Conservation (phyloP, 53 echinoderm and acorn worm genomes). For the Luidia sarsii region DNA sequence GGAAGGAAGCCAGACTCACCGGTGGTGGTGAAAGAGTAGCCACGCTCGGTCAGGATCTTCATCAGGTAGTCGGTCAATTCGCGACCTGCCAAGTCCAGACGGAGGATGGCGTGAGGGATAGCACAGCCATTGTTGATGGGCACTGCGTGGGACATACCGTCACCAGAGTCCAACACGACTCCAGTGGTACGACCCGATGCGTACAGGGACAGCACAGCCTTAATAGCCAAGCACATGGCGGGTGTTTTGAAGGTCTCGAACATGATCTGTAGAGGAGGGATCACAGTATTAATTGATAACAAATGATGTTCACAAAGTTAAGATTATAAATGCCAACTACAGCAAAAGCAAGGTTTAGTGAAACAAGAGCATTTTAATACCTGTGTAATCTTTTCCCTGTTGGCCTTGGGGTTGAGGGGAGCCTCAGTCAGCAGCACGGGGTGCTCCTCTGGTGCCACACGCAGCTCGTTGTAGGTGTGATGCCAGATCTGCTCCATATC, state of each 20-base stretch:
- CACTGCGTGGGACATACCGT: constrained; percentile 82
- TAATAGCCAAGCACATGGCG: constrained; percentile 83
- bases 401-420: constrained; percentile 64
- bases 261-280: constrained; percentile 86
- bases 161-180: constrained; percentile 84
- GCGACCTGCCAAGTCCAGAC: constrained; percentile 88
- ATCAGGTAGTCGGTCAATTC: constrained; percentile 94
- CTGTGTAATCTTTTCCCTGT: constrained; percentile 97
- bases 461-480: constrained; percentile 97
- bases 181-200: constrained; percentile 85
- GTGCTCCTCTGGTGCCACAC: constrained; percentile 94
- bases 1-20: constrained; percentile 73
- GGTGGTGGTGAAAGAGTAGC: constrained; percentile 95
- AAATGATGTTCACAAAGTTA: not conserved
- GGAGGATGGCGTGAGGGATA: constrained; percentile 91
- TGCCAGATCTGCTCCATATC: constrained; percentile 99
- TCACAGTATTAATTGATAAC: no score
- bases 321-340: not conserved
- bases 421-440: constrained; percentile 90
- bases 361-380: constrained; percentile 22
- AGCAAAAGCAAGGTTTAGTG: not conserved
- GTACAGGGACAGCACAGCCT: constrained; percentile 79
- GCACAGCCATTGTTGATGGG: constrained; percentile 86
- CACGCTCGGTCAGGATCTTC: constrained; percentile 90
- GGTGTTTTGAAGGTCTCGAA: constrained; percentile 90